phyloP scores from a whole-genome alignment of 2,113 vertebrate genomes.

The Carassius carassius region DNA sequence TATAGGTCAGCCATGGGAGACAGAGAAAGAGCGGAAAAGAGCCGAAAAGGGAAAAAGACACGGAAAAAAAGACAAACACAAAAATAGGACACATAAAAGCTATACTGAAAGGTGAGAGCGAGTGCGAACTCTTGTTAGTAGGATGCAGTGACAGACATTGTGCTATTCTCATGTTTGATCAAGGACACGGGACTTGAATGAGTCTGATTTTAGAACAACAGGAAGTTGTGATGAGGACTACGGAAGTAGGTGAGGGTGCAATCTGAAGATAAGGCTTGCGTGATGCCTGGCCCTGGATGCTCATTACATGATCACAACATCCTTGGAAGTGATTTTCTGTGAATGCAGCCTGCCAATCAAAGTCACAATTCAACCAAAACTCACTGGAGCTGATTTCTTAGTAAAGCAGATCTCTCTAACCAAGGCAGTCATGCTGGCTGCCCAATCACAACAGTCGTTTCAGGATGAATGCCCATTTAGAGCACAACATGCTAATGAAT shows the following conservation, averaged over 20 bases:
- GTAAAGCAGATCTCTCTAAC: neutral
- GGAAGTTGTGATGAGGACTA: slow-evolving; percentile 65
- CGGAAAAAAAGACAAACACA: slow-evolving; percentile 11
- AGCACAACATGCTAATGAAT: neutral
- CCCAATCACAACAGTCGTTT: slow-evolving; percentile 21
- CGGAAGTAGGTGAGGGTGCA: slow-evolving; percentile 69
- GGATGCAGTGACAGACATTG: neutral
- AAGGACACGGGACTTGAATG: slow-evolving; percentile 57
- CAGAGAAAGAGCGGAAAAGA: slow-evolving; percentile 22
- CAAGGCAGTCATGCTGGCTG: neutral
- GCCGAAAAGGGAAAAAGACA: neutral
- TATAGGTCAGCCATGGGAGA: slow-evolving; percentile 4
- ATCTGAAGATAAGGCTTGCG: slow-evolving; percentile 68
- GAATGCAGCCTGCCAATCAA: slow-evolving; percentile 14
- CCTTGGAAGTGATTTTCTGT: slow-evolving; percentile 34
- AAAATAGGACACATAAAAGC: slow-evolving; percentile 12
- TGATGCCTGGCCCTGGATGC: slow-evolving; percentile 47
- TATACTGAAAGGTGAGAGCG: neutral
- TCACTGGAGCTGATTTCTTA: neutral
- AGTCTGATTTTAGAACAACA: slow-evolving; percentile 69
- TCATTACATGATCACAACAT: slow-evolving; percentile 37
- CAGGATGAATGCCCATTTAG: slow-evolving; percentile 36
- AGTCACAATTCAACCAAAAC: neutral
- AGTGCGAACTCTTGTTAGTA: neutral
- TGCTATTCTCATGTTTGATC: slow-evolving; percentile 34